phyloP scores from a whole-genome alignment of 2,113 vertebrate genomes.

The Channa maculata region DNA sequence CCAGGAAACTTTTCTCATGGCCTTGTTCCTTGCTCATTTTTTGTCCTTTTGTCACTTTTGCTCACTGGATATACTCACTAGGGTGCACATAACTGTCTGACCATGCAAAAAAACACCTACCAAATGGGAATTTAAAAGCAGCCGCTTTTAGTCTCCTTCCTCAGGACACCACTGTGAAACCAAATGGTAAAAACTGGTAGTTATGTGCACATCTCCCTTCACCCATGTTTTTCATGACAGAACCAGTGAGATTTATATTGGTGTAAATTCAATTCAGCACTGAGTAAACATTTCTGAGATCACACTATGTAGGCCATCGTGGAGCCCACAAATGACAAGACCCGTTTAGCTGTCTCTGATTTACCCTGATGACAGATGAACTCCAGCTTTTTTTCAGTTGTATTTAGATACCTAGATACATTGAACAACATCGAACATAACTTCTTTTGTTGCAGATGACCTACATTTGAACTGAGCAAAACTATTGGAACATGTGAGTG shows the following conservation, averaged over 20 bases:
- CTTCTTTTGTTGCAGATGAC: too few relatives aligned
- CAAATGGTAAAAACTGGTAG: slow-evolving; percentile 6
- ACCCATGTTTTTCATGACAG: slow-evolving; percentile 18
- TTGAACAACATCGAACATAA: too few relatives aligned
- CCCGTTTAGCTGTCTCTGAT: too few relatives aligned
- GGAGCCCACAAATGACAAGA: too few relatives aligned
- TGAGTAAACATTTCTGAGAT: slow-evolving; percentile 1
- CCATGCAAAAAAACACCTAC: slow-evolving; percentile 5
- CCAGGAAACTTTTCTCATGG: neutral
- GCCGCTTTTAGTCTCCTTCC: neutral
- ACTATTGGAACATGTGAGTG: too few relatives aligned
- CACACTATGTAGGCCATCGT: neutral
- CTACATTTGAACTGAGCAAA: too few relatives aligned
- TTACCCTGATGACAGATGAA: too few relatives aligned
- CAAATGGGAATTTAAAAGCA: slow-evolving; percentile 41
- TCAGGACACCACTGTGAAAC: slow-evolving; percentile 1
- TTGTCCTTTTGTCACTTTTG: neutral
- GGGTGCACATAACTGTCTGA: slow-evolving; percentile 19
- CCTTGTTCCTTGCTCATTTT: slow-evolving; percentile 9
- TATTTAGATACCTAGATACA: too few relatives aligned
- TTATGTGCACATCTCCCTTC: slow-evolving; percentile 12
- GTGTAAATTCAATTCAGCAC: neutral
- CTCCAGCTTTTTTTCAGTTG: too few relatives aligned
- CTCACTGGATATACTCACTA: neutral
- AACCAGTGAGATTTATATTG: neutral